Evolutionary conservation across 1,140 invertebrate genomes (phyloP).

Genomic region (Stegodyphus dumicola): DNA sequence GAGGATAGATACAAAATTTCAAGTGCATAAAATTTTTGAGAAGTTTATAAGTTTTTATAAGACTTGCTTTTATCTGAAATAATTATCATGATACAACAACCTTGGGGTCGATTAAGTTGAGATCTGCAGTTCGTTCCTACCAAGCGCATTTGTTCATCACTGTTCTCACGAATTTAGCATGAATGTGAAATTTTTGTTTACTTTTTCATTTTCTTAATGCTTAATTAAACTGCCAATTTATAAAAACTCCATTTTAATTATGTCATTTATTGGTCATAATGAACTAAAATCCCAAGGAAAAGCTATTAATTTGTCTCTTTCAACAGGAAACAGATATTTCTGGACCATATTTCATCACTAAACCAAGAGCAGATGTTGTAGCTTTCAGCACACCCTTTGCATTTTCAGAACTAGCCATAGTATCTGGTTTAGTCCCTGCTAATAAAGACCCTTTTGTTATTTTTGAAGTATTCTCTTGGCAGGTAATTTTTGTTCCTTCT

Average conservation of each 20-base stretch:
- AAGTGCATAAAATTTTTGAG: no score
- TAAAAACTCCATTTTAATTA: not conserved
- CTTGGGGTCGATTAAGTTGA: no score
- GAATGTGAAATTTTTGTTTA: not conserved
- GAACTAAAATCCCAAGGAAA: not conserved
- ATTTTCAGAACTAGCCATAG: slow-evolving; percentile 14
- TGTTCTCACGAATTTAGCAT: no score
- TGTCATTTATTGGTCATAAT: not conserved
- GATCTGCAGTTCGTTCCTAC: no score
- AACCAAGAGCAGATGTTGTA: not conserved
- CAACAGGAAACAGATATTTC: slow-evolving; percentile 45
- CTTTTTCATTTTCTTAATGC: not conserved
- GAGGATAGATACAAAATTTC: no score
- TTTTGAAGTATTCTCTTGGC: slow-evolving; percentile 19
- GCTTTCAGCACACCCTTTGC: slow-evolving; percentile 1
- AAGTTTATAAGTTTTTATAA: no score
- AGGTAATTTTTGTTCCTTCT: not conserved
- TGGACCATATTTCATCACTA: slow-evolving; percentile 32
- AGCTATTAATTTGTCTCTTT: not conserved
- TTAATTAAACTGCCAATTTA: not conserved
- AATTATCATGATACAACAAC: no score
- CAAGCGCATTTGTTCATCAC: no score
- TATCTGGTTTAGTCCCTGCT: slow-evolving; percentile 23
- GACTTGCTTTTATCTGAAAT: no score
- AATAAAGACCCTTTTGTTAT: slow-evolving; percentile 33